Conservation (phyloP, 2,113 vertebrate genomes). For the Microcebus jonahi region DNA sequence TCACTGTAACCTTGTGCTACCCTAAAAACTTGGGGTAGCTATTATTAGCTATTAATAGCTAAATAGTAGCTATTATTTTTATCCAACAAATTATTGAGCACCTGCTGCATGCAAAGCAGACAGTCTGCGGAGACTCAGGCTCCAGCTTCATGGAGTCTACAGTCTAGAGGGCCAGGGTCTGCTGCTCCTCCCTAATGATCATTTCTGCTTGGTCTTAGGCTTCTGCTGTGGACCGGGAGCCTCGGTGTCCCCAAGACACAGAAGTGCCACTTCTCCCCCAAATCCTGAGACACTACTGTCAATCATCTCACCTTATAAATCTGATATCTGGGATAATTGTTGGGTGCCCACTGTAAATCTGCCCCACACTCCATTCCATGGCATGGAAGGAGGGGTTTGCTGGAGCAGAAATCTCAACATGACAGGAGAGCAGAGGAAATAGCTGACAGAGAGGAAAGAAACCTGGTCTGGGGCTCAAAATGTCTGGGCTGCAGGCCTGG, state of each 20-base stretch:
- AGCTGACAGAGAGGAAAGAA: background rate
- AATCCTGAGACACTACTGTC: background rate
- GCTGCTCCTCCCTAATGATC: background rate
- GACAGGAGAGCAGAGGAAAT: background rate
- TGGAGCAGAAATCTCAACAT: background rate
- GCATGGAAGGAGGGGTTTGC: background rate
- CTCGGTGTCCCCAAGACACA: background rate
- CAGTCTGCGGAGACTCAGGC: background rate
- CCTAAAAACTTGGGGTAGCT: background rate
- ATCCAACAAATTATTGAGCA: conserved; percentile 6
- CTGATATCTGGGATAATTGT: background rate
- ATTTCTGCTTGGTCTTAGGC: background rate
- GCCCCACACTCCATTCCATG: background rate
- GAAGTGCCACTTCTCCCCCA: background rate
- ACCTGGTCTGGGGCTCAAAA: background rate
- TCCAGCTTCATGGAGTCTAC: background rate
- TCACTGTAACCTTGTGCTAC: background rate
- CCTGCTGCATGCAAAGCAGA: background rate
- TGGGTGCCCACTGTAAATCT: background rate
- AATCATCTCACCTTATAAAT: background rate
- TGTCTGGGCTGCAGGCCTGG: background rate
- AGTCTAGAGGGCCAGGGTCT: background rate
- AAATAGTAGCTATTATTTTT: background rate
- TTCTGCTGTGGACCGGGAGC: background rate
- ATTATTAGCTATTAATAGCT: too few relatives aligned